Percentiles rank a stretch among this genome's conserved stretches.
These are phyloP conservation scores for Sinhomidia bicolor DNA, from an alignment of 2,888 invertebrate genomes.

Conservation along the genomic window DNA sequence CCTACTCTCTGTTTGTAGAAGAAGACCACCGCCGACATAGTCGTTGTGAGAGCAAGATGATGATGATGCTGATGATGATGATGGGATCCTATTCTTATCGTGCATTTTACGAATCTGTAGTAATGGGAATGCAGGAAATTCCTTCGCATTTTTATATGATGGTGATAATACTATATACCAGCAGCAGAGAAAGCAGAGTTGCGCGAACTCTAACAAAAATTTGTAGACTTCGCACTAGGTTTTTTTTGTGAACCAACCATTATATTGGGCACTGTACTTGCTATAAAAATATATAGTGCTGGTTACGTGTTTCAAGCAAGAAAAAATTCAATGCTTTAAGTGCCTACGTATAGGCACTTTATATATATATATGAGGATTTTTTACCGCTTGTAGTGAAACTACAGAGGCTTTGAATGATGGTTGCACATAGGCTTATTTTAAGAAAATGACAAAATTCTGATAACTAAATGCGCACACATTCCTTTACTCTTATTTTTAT, in stretches of 20 bases:
- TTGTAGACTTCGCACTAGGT: constrained; percentile 8
- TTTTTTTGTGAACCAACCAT: not conserved
- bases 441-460: no score
- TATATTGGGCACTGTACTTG: no score
- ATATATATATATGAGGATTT: no score
- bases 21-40: not conserved
- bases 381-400: no score
- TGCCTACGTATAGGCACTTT: no score
- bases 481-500: not conserved
- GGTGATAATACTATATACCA: constrained; percentile 38
- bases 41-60: not conserved
- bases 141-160: constrained; percentile 18
- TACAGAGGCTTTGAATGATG: no score
- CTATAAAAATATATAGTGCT: no score
- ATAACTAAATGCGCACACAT: not conserved
- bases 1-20: not conserved
- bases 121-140: constrained; percentile 20
- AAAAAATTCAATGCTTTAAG: no score
- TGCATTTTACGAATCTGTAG: not conserved
- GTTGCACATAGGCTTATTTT: no score
- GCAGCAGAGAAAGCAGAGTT: constrained; percentile 50
- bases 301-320: no score
- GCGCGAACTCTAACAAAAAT: constrained; percentile 58
- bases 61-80: constrained; percentile 7
- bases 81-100: not conserved